Conservation (phyloP, 2,888 invertebrate genomes). For the Crossocerus cetratus region DNA sequence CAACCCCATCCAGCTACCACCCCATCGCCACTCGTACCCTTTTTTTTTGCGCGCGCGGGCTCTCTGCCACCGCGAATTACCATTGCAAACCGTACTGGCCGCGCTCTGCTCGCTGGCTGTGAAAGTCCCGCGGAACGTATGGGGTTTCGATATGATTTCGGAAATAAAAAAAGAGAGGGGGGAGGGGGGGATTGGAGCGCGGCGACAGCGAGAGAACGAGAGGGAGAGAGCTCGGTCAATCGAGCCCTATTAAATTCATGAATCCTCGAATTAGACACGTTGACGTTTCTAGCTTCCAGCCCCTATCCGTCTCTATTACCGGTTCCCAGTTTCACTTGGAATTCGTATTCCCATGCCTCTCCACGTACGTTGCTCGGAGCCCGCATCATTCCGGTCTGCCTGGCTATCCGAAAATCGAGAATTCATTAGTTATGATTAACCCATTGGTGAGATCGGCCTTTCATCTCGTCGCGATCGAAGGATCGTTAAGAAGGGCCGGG, state of each 20-base stretch:
- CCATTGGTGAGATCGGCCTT: too few species aligned
- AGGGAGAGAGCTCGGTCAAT: conserved; percentile 21
- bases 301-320: not conserved
- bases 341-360: not conserved
- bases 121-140: conserved; percentile 56
- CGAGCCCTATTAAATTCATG: conserved; percentile 56
- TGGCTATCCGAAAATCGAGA: too few species aligned
- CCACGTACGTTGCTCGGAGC: too few species aligned
- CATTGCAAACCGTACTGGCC: conserved; percentile 55
- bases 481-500: too few species aligned
- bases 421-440: too few species aligned
- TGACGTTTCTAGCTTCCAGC: conserved; percentile 10
- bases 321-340: not conserved
- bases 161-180: conserved; percentile 47
- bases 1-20: conserved; percentile 14
- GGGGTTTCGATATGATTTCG: conserved; percentile 60
- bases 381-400: too few species aligned
- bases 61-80: conserved; percentile 61
- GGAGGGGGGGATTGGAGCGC: conserved; percentile 20
- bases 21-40: conserved; percentile 33
- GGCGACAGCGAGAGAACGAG: conserved; percentile 5
- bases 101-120: conserved; percentile 57
- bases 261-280: conserved; percentile 46
- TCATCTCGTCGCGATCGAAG: too few species aligned
- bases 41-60: conserved; percentile 23